Base-by-base conservation (phyloP, 2,888 invertebrate species). In the Tenthredo amoena region DNA sequence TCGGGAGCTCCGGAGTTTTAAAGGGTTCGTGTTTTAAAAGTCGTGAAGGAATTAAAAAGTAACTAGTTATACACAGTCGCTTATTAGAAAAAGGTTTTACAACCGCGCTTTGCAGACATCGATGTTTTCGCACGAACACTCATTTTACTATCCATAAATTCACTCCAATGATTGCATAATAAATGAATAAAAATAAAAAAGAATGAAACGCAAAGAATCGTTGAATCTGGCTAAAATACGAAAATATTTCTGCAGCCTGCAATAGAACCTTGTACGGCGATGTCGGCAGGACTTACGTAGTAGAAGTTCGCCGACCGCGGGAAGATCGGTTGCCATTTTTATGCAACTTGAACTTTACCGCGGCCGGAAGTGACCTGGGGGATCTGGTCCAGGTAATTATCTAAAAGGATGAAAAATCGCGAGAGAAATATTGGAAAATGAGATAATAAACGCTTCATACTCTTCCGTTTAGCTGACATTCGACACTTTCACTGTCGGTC, bases 231-330 rank as follows among this genome's bases (percentile, higher is more conserved):
- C 50, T 50, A 4, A 50, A 76, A 77, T 68, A 21, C 18, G 34
- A 26, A 18, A 31, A 26, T 15, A 50, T 10, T 50, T 31, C 18
- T 26, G 85, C 95, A 97, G 97, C 97, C 68, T 98, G 98, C 94
- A 97, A 98, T 94, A 95, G 96, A 91, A 98, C 97, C 37, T 96
- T 97, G 93, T 97, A 96, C 94, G 97, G 97, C 0, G 97, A 97
- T 91, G 96, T 97, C 84, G 97, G 97, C 0, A 95, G 96, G 87
- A 97, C 97, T 40, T 97, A 97, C 94, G 96, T 97, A 92, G 94
- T 97, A 90, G 96, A 97, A 93, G 96, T 97, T 87, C 95, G 96
- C 86, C 95, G 96, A 88, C 97, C 97, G 40, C 94, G 96, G 81
- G 96, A 96, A 93, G 96, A 96, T 89, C 95, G 96, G 90, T 95